Evolutionary conservation across 1,140 invertebrate genomes (phyloP), one percentile per base, ranked within the genome.

Genomic region (Pollicipes pollicipes): DNA sequence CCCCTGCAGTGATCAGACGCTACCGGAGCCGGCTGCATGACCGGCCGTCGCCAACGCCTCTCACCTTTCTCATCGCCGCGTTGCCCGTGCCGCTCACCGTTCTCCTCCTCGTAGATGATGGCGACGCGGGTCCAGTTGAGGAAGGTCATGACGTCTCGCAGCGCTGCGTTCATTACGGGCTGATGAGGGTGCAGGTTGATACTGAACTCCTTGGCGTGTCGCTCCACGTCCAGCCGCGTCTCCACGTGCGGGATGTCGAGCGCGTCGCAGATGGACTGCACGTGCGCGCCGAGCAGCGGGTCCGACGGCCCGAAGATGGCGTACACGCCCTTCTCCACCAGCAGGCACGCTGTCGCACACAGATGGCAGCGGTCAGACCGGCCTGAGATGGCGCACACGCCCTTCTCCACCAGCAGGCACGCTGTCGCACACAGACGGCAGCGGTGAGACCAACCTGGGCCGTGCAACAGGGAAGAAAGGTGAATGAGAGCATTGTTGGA

Each of bases 91-190:
- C 17, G 6, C 45, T 83, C 78, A 90, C 89, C 88, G 75, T 88
- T 87, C 78, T 90, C 87, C 77, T 94, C 90, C 79, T 97, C 93
- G 77, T 96, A 96, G 37, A 97, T 86, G 73, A 97, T 90, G 0
- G 91, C 93, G 74, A 95, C 91, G 80, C 88, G 87, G 13, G 90
- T 93, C 93, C 93, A 97, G 78, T 95, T 94, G 35, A 95, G 84
- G 78, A 91, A 93, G 30, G 84, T 82, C 80, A 95, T 91, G 67
- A 95, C 83, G 77, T 96, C 93, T 71, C 87, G 84, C 79, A 93
- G 92, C 0, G 93, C 92, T 69, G 85, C 82, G 78, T 93, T 91
- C 75, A 96, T 84, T 70, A 90, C 83, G 71, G 88, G 85, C 75
- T 92, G 88, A 27, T 90, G 86, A 0, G 94, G 94, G 81, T 94